phyloP scores from a whole-genome alignment of 2,797 vertebrate genomes.

The Tenualosa thibaudeaui region DNA sequence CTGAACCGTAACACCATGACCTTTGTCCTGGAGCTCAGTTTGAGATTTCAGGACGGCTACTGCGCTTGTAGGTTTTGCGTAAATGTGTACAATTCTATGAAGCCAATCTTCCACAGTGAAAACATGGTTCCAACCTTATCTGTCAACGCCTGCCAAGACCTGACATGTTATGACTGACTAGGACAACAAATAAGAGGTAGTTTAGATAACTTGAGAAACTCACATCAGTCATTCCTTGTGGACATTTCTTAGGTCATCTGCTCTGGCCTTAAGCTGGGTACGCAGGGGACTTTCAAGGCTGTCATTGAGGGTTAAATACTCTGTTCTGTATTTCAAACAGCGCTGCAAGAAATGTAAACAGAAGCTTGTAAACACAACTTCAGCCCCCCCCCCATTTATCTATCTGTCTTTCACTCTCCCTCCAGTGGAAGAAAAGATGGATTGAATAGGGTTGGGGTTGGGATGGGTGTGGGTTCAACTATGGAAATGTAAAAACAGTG shows the following conservation, averaged over 20 bases:
- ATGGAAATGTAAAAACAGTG: slow-evolving; percentile 59
- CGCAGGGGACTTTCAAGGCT: slow-evolving; percentile 23
- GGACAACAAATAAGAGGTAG: slow-evolving; percentile 6
- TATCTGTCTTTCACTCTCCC: neutral
- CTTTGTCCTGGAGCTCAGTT: neutral
- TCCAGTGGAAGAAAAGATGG: neutral
- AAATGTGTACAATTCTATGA: neutral
- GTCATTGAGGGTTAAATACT: slow-evolving; percentile 39
- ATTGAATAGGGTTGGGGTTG: neutral
- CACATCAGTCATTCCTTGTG: neutral
- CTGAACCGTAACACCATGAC: neutral
- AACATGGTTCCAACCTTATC: neutral
- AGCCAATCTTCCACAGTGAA: neutral
- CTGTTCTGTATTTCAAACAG: slow-evolving; percentile 54
- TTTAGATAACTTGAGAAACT: neutral
- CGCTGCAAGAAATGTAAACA: slow-evolving; percentile 62
- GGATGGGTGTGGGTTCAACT: slow-evolving; percentile 38
- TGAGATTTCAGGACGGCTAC: neutral
- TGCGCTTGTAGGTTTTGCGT: neutral
- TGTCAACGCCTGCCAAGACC: slow-evolving; percentile 5
- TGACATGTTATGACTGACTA: neutral
- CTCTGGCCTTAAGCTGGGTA: neutral
- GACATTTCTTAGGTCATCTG: neutral
- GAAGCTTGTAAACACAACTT: slow-evolving; percentile 59
- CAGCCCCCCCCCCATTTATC: neutral